These are phyloP conservation scores for Anseranas semipalmata DNA, from an alignment of 2,113 vertebrate species.

Conservation along the genomic window DNA sequence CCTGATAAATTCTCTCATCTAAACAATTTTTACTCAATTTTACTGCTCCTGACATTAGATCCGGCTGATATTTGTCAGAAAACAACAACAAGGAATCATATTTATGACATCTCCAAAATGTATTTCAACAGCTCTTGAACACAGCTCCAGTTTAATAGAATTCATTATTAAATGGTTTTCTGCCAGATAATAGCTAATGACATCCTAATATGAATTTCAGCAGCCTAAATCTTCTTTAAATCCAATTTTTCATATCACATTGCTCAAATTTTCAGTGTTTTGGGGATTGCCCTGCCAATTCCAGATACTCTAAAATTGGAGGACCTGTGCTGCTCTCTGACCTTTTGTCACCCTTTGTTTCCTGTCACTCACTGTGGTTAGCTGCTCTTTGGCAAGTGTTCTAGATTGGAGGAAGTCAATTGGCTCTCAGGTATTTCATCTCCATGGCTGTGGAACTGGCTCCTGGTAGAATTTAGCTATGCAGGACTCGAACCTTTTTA, in stretches of 20 bases:
- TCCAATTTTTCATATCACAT: not conserved
- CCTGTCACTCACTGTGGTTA: not conserved
- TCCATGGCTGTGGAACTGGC: not conserved
- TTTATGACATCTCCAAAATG: slow-evolving; percentile 5
- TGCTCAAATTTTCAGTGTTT: not conserved
- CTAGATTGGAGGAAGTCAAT: not conserved
- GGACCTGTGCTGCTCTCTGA: not conserved
- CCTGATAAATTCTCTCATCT: not conserved
- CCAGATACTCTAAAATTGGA: not conserved
- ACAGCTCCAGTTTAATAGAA: not conserved
- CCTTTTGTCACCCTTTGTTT: not conserved
- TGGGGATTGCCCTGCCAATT: not conserved
- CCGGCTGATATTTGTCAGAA: not conserved
- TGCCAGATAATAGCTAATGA: not conserved
- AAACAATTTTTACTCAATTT: not conserved
- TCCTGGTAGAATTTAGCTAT: not conserved
- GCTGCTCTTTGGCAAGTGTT: not conserved
- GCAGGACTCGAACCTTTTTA: not conserved
- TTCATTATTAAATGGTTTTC: slow-evolving; percentile 12
- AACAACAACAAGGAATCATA: not conserved
- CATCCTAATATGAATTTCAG: not conserved
- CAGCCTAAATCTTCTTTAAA: not conserved
- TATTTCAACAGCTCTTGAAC: not conserved
- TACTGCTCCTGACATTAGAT: not conserved
- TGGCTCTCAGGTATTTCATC: not conserved